A percentile compares a stretch with the other conserved stretches of the same genome.
phyloP scores from a whole-genome alignment of 2,113 vertebrate genomes.

The Phrynosoma blainvillii region DNA sequence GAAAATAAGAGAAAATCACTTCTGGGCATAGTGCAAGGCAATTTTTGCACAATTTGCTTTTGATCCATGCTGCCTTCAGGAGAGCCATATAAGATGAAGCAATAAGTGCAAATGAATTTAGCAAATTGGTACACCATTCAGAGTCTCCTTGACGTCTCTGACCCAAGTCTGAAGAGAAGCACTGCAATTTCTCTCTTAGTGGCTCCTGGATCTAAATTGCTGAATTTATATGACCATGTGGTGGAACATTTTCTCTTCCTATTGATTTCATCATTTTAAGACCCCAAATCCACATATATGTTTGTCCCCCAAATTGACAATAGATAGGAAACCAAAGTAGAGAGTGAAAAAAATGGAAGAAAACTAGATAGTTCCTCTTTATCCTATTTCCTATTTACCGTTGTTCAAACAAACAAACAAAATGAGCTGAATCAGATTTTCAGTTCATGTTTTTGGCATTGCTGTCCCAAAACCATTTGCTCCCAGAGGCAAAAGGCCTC shows the following conservation, averaged over 20 bases:
- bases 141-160: conserved; percentile 12
- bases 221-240: neutral
- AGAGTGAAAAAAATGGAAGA: neutral
- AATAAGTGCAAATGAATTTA: conserved; percentile 44
- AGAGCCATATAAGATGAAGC: conserved; percentile 22
- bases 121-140: conserved; percentile 14
- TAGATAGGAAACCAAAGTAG: neutral
- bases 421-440: conserved; percentile 7
- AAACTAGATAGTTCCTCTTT: neutral
- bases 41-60: conserved; percentile 27
- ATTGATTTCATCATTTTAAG: neutral
- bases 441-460: neutral
- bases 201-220: neutral
- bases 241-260: conserved; percentile 1
- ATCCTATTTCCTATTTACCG: rapidly evolving
- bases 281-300: neutral
- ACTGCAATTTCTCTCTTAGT: conserved; percentile 21
- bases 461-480: neutral
- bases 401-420: neutral
- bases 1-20: conserved; percentile 18
- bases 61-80: conserved; percentile 13
- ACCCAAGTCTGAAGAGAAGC: conserved; percentile 4
- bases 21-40: conserved; percentile 20
- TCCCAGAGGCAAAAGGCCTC: no score
- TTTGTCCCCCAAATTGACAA: neutral